Percentiles rank a stretch among this genome's conserved stretches.
Evolutionary conservation across 2,113 vertebrate species (phyloP).

Genomic region (Cranoglanis bouderius): DNA sequence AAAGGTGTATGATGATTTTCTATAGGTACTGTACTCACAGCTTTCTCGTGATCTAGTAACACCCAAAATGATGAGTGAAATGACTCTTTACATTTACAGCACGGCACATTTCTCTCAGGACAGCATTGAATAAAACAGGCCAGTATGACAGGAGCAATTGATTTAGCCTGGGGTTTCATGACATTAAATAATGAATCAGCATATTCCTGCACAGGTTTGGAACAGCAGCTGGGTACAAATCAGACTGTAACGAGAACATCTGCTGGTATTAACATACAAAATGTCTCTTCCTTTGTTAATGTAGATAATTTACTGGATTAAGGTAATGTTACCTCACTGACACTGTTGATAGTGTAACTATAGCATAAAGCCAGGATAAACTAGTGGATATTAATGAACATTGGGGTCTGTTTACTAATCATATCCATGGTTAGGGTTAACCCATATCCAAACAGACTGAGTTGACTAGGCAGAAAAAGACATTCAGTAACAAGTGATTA

Average conservation of each 20-base stretch:
- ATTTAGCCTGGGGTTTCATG: slow-evolving; percentile 24
- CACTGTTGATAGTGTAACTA: neutral
- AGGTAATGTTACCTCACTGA: neutral
- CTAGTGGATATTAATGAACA: neutral
- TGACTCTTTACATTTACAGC: neutral
- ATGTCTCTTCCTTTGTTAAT: neutral
- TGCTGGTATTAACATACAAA: neutral
- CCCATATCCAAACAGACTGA: no score
- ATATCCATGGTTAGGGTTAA: no score
- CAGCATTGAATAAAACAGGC: neutral
- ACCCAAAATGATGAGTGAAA: neutral
- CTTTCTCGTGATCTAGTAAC: neutral
- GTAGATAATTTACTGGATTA: neutral
- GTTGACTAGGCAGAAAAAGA: neutral
- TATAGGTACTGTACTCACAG: no score
- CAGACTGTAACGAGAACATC: neutral
- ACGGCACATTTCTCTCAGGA: slow-evolving; percentile 1
- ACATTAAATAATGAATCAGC: slow-evolving; percentile 21
- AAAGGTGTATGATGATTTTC: no score
- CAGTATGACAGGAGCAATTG: slow-evolving; percentile 6
- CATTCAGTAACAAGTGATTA: neutral
- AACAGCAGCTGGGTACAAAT: slow-evolving; percentile 23
- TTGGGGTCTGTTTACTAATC: neutral
- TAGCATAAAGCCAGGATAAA: neutral
- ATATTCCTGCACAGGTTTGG: slow-evolving; percentile 1